These are phyloP conservation scores for Pseudocheirus occidentalis DNA, from an alignment of 2,797 vertebrate species.

Conservation along the genomic window DNA sequence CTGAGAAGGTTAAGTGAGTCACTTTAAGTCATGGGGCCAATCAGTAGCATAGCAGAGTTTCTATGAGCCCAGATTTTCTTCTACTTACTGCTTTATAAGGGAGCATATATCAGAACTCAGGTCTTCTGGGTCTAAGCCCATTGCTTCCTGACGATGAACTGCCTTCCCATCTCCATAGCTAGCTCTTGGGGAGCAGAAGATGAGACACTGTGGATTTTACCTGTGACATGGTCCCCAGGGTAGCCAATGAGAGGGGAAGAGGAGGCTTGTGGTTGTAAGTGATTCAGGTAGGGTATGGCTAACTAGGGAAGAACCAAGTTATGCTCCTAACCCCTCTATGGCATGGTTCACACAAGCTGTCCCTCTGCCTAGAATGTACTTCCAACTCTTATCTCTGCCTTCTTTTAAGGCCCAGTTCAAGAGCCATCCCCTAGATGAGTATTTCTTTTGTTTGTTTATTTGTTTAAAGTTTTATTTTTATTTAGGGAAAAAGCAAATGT, in stretches of 20 bases:
- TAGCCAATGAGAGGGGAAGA: background rate
- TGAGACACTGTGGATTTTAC: background rate
- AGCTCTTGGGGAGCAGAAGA: background rate
- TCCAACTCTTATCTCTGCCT: background rate
- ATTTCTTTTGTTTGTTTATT: too few species aligned
- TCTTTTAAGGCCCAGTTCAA: background rate
- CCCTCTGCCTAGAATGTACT: background rate
- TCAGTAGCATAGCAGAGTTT: background rate
- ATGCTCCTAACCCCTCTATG: background rate
- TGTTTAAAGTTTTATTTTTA: too few species aligned
- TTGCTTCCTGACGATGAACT: background rate
- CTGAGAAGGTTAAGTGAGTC: background rate
- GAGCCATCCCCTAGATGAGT: background rate
- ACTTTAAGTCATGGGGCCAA: background rate
- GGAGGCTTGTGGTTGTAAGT: background rate
- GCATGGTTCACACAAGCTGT: background rate
- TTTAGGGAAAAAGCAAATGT: too few species aligned
- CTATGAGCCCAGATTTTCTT: constrained; percentile 15
- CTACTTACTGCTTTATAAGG: background rate
- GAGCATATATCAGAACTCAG: background rate
- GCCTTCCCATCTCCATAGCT: background rate
- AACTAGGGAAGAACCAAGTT: background rate
- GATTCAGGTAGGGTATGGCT: background rate
- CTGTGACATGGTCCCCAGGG: background rate
- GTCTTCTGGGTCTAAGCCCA: background rate